Percentiles rank a stretch among this genome's conserved stretches.
These are phyloP conservation scores for Nomada ferruginata DNA, from an alignment of 2,888 invertebrate species.

Conservation along the genomic window DNA sequence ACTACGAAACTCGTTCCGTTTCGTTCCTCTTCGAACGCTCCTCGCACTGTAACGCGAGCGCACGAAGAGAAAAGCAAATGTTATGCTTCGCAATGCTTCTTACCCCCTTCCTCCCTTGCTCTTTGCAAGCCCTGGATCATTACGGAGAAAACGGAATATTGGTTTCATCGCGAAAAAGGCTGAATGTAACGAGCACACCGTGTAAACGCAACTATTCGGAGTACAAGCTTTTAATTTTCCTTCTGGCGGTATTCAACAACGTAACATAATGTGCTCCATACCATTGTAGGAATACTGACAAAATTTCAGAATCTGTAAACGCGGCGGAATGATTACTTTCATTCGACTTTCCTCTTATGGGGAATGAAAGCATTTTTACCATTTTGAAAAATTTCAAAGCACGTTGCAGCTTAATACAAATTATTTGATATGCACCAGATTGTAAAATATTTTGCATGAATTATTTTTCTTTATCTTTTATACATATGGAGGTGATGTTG, in stretches of 20 bases:
- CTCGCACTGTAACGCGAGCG: conserved; percentile 28
- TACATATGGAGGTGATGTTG: too few relatives aligned
- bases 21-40: conserved; percentile 22
- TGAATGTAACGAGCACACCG: conserved; percentile 34
- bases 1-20: conserved; percentile 22
- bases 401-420: too few relatives aligned
- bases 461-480: too few relatives aligned
- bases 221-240: conserved; percentile 19
- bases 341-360: too few relatives aligned
- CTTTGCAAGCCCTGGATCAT: conserved; percentile 40
- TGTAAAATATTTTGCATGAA: too few relatives aligned
- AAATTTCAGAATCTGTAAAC: not conserved
- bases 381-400: too few relatives aligned
- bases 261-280: not conserved
- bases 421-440: too few relatives aligned
- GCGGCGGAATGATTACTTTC: not conserved
- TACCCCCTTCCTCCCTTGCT: not conserved
- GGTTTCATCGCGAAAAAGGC: conserved; percentile 31
- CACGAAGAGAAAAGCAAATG: conserved; percentile 40
- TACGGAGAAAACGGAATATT: conserved; percentile 47
- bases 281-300: not conserved
- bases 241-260: not conserved
- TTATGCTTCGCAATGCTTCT: conserved; percentile 36
- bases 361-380: too few relatives aligned
- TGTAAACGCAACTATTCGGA: conserved; percentile 23